Percentiles rank a stretch among this genome's conserved stretches.
Conservation (phyloP, 2,113 vertebrate species). For the Oncorhynchus clarkii region DNA sequence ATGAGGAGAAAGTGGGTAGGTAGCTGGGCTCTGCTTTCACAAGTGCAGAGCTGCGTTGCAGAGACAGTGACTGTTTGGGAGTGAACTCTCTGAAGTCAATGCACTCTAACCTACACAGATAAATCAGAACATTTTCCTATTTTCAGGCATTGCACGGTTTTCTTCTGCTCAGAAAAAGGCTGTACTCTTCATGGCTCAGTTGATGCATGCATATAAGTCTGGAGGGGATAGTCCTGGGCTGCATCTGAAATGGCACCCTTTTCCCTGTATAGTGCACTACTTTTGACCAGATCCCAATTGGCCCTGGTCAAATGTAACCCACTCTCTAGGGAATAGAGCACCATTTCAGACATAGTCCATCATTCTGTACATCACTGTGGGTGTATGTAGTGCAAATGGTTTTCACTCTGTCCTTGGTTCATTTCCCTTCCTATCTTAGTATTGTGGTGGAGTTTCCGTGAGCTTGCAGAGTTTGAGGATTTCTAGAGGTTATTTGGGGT, state of each 20-base stretch:
- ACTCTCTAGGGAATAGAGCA: no score
- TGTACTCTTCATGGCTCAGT: no score
- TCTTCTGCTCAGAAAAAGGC: no score
- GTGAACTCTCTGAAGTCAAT: no score
- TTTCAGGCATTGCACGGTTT: no score
- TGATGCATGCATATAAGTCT: no score
- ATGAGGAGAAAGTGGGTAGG: not conserved
- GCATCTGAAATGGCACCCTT: no score
- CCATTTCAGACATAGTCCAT: not conserved
- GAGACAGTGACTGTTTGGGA: not conserved
- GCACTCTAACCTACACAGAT: not conserved
- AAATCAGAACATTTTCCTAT: no score
- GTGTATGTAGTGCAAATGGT: not conserved
- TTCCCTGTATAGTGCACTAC: no score
- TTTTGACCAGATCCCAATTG: no score
- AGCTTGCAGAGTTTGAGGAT: conserved; percentile 34
- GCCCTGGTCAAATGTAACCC: no score
- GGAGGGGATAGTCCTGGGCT: no score
- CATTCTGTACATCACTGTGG: not conserved
- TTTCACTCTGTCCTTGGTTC: not conserved
- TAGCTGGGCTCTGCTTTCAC: not conserved
- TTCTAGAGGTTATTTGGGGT: conserved; percentile 51
- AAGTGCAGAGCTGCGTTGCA: not conserved
- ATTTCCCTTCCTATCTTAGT: conserved; percentile 13
- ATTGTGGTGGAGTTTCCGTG: conserved; percentile 3